Evolutionary conservation across 2,797 vertebrate genomes (phyloP).

Genomic region (Onychomys leucogaster): DNA sequence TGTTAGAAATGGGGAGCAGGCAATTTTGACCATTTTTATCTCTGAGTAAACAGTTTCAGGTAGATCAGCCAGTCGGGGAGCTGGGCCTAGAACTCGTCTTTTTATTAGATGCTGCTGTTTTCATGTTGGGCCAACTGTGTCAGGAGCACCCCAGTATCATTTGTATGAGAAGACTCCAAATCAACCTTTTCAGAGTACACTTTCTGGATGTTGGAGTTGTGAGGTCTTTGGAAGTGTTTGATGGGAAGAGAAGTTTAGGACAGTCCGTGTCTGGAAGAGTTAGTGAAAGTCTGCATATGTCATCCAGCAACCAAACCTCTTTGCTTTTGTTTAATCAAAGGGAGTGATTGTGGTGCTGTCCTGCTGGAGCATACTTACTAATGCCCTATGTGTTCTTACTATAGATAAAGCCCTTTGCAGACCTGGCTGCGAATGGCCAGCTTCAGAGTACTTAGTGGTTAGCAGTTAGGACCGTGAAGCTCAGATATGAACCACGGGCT

Average conservation of each 20-base stretch:
- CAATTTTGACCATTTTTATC: not conserved
- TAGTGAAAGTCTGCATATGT: not conserved
- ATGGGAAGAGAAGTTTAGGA: not conserved
- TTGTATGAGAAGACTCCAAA: not conserved
- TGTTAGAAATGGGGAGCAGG: not conserved
- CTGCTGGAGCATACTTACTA: not conserved
- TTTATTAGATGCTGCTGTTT: not conserved
- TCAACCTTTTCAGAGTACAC: not conserved
- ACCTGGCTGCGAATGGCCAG: not conserved
- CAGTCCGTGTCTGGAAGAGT: not conserved
- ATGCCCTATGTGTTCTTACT: not conserved
- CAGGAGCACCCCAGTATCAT: not conserved
- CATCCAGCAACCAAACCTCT: not conserved
- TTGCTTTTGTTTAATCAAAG: conserved; percentile 49
- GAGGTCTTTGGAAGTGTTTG: conserved; percentile 11
- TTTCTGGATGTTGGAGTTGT: not conserved
- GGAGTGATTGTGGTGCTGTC: not conserved
- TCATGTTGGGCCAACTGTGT: not conserved
- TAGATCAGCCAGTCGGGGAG: not conserved
- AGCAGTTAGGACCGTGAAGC: not conserved
- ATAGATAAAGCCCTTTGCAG: not conserved
- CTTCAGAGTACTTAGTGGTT: conserved; percentile 2
- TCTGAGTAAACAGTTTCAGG: not conserved
- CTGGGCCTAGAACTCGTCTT: not conserved
- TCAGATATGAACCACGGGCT: not conserved